Base-by-base conservation (phyloP, 2,797 vertebrate species). In the Rallus crepitans region DNA sequence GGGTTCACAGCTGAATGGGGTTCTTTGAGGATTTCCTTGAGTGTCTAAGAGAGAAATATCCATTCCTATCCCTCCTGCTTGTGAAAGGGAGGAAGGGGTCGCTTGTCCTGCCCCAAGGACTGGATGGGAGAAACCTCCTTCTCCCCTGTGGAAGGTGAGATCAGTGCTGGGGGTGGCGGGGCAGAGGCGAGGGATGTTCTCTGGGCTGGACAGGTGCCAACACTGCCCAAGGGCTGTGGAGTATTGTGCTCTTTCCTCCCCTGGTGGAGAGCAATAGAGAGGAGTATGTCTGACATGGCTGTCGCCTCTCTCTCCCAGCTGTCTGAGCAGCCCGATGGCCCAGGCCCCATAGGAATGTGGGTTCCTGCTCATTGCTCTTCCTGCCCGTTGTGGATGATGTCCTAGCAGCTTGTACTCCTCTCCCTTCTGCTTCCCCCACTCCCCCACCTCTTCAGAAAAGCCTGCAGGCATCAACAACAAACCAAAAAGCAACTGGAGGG, bases 391-490 rank as follows among this genome's bases (percentile, higher is more conserved):
- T 93, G 96, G 96, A 97, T 95, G 88, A 93, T 96, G 94, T 84
- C 79, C 92, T 96, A 94, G 89, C 90, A 94, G 89, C 89, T 94
- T 82, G 76, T 94, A 71, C 70, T 83, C 90, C 83, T 89, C 94
- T 94, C 82, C 90, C 77, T 88, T 79, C 95, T 95, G 89, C 68
- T 96, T 83, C 78, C 47, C 21, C 20, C 47, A 8, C 47, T 21
- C 66, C 92, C 30, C 70, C 61, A 33, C 48, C 56, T 82, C 96
- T 89, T 85, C 90, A 94, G 81, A 93, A 97, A 95, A 96, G 94
- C 93, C 92, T 95, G 96, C 89, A 95, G 95, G 94, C 91, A 89
- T 90, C 94, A 96, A 93, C 95, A 97, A 95, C 96, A 97, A 96
- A 97, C 95, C 95, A 97, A 96, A 96, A 96, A 94, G 64, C 93